phyloP scores from a whole-genome alignment of 2,888 invertebrate species.

The Laothoe populi region DNA sequence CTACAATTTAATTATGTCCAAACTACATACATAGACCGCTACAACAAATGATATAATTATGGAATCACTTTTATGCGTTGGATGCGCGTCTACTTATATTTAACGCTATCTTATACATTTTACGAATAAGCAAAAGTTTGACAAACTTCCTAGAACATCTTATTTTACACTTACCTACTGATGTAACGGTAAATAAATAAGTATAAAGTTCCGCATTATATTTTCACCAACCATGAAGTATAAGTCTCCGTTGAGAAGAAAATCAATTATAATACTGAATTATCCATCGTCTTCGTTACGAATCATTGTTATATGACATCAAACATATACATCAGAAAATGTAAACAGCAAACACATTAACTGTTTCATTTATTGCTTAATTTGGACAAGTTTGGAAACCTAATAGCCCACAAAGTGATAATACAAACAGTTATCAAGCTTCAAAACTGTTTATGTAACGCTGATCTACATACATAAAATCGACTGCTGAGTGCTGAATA shows the following conservation, averaged over 20 bases:
- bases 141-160: slow-evolving; percentile 17
- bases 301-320: slow-evolving; percentile 3
- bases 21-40: not conserved
- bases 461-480: slow-evolving; percentile 45
- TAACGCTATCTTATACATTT: slow-evolving; percentile 13
- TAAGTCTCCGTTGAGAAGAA: slow-evolving; percentile 5
- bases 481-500: not conserved
- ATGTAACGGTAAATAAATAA: slow-evolving; percentile 18
- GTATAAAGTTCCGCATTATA: slow-evolving; percentile 17
- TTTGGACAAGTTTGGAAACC: slow-evolving; percentile 27
- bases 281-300: slow-evolving; percentile 10
- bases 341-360: not conserved
- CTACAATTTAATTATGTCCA: not conserved
- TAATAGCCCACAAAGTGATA: slow-evolving; percentile 36
- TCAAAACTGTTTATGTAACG: slow-evolving; percentile 39
- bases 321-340: not conserved
- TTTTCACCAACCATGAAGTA: slow-evolving; percentile 12
- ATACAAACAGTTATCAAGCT: slow-evolving; percentile 24
- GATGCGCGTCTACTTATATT: slow-evolving; percentile 5
- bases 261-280: slow-evolving; percentile 13
- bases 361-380: slow-evolving; percentile 1
- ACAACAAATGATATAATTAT: not conserved
- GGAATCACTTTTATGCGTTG: not conserved
- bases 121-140: slow-evolving; percentile 21
- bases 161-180: slow-evolving; percentile 14